phyloP scores from a whole-genome alignment of 2,113 vertebrate species.

The Otocyon megalotis region DNA sequence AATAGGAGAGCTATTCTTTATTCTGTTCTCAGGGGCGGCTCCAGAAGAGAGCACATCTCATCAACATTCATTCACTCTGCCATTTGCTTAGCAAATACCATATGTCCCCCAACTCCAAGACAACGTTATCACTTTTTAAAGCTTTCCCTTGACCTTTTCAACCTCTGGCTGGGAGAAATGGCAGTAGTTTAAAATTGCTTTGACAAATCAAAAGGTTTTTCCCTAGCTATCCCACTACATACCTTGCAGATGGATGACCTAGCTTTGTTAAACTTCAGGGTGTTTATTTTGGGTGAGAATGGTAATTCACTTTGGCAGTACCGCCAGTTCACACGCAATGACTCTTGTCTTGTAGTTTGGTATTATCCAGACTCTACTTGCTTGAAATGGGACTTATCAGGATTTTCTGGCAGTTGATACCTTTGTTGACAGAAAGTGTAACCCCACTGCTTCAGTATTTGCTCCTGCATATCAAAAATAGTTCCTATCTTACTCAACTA shows the following conservation, averaged over 20 bases:
- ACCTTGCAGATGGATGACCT: conserved; percentile 9
- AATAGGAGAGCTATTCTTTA: background rate
- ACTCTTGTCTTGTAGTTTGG: conserved; percentile 54
- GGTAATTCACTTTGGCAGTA: conserved; percentile 44
- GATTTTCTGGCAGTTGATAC: conserved; percentile 58
- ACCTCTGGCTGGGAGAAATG: background rate
- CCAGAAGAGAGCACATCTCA: background rate
- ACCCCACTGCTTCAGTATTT: conserved; percentile 44
- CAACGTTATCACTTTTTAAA: conserved; percentile 21
- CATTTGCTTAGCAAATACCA: conserved; percentile 48
- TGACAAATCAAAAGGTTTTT: conserved; percentile 32
- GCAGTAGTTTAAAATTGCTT: background rate
- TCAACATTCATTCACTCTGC: background rate
- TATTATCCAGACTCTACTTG: conserved; percentile 71
- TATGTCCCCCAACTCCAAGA: background rate
- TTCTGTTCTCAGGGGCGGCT: background rate
- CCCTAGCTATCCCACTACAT: background rate
- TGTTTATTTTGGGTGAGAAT: conserved; percentile 68
- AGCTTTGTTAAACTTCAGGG: conserved; percentile 46
- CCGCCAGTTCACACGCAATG: conserved; percentile 33
- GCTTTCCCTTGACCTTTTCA: conserved; percentile 32
- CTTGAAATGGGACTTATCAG: conserved; percentile 69
- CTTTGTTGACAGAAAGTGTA: conserved; percentile 78
- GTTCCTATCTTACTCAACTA: conserved; percentile 68
- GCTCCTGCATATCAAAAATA: conserved; percentile 78